A percentile compares a stretch with the other conserved stretches of the same genome.
Conservation (phyloP, 1,140 invertebrate species). For the Riptortus pedestris region DNA sequence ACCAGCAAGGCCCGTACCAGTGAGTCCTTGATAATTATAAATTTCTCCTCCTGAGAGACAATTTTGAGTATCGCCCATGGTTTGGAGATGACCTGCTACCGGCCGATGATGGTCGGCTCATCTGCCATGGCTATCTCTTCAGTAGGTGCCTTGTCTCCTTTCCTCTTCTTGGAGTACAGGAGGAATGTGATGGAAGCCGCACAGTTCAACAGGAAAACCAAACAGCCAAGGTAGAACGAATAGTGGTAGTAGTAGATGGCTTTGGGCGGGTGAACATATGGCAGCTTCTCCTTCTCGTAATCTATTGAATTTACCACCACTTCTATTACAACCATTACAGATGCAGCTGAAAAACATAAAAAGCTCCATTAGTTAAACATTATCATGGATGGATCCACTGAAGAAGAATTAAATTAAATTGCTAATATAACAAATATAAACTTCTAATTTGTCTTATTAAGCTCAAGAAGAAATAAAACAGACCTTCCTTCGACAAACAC, state of each 20-base stretch:
- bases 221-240: constrained; percentile 69
- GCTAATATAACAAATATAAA: no score
- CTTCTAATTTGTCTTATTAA: no score
- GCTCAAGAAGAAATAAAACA: no score
- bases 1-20: no score
- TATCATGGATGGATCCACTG: no score
- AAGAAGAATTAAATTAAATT: no score
- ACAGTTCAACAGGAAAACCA: constrained; percentile 62
- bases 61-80: constrained; percentile 35
- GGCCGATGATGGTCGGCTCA: constrained; percentile 70
- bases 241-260: constrained; percentile 54
- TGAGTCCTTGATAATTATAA: no score
- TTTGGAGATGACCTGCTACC: no score
- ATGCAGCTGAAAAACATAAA: constrained; percentile 45
- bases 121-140: constrained; percentile 72
- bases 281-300: constrained; percentile 55
- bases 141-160: constrained; percentile 64
- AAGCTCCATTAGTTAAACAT: no score
- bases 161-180: constrained; percentile 69
- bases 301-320: constrained; percentile 61
- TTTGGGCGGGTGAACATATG: constrained; percentile 55
- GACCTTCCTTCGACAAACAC: no score
- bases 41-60: no score
- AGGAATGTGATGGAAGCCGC: constrained; percentile 60
- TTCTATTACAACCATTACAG: constrained; percentile 68